These are phyloP conservation scores for Norana najaformis DNA, from an alignment of 2,888 invertebrate species.

Conservation along the genomic window DNA sequence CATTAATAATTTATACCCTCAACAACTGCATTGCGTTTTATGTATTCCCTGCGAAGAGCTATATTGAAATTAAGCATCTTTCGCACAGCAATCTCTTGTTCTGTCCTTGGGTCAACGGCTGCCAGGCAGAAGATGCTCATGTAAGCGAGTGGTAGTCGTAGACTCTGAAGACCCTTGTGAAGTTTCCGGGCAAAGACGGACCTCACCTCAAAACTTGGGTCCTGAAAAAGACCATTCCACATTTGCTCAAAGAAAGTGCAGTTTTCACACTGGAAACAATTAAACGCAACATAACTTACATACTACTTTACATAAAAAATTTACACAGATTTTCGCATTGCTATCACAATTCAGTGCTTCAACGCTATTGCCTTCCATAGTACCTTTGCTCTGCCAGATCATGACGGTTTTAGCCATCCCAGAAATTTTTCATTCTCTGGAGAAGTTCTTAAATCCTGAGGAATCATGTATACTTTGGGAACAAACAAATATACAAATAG, in stretches of 20 bases:
- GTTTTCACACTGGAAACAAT: not conserved
- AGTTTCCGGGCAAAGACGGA: conserved; percentile 86
- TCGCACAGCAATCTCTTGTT: conserved; percentile 69
- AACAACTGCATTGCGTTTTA: conserved; percentile 69
- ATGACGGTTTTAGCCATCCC: too few relatives aligned
- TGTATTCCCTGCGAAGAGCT: conserved; percentile 83
- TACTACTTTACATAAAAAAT: too few relatives aligned
- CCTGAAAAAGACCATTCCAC: conserved; percentile 51
- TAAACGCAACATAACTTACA: too few relatives aligned
- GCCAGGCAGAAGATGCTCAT: conserved; percentile 92
- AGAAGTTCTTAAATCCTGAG: too few relatives aligned
- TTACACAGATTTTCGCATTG: too few relatives aligned
- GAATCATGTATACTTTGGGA: too few relatives aligned
- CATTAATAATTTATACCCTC: conserved; percentile 54
- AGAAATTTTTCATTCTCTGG: too few relatives aligned
- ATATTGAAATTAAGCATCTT: conserved; percentile 87
- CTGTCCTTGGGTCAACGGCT: conserved; percentile 83
- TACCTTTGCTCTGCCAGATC: too few relatives aligned
- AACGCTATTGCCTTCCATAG: too few relatives aligned
- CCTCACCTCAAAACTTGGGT: conserved; percentile 70
- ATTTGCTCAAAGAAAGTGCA: not conserved
- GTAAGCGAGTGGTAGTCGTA: conserved; percentile 84
- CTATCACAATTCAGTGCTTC: too few relatives aligned
- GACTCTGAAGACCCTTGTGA: conserved; percentile 78
- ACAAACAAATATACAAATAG: not conserved